Evolutionary conservation across 30 jellyfish, hydroid and myxozoan genomes (phyloP), one percentile per base, ranked within the genome.

Genomic region (Cassiopea xamachana): DNA sequence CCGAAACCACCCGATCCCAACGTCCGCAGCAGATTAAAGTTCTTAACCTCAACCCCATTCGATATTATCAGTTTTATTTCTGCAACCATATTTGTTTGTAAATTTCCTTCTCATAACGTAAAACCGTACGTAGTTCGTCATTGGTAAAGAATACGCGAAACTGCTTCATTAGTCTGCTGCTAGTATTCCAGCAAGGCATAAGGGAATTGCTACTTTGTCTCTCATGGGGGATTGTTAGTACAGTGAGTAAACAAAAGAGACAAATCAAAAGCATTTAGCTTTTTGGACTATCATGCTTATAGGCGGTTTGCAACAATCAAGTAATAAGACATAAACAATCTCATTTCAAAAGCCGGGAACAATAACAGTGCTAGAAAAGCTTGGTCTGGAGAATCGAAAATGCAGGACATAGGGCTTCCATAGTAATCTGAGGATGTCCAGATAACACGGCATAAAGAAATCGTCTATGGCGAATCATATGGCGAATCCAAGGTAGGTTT

Each of bases 1-100:
- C 98, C 98, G 81, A 94, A 94, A 5, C 98, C 98, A 19, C 98
- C 98, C 1, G 94, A 69, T 60, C 98, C 98, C 16, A 94, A 91
- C 46, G 92, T 84, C 45, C 96, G 90, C 48, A 90, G 64, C 58
- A 90, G 48, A 17, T 89, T 90, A 82, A 89, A 89, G 48, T 94
- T 92, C 49, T 81, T 70, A 50, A 88, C 62, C 43, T 77, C 88
- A 71, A 51, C 91, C 73, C 61, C 87, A 69, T 55, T 74, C 73
- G 16, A 69, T 5, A 69, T 48, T 7, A 68, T 69, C 68, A 69
- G 2, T 68, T 47, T 48, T n/a, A 87, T 17, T 1, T 87, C 94
- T 76, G 80, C 89, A 45, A 77, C 94, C 94, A 87, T 87, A n/a
- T 77, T 77, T 68, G 51, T 50, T 59, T n/a, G 74, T 48, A 58